phyloP scores from a whole-genome alignment of 2,113 vertebrate genomes.

The Dipodomys spectabilis region DNA sequence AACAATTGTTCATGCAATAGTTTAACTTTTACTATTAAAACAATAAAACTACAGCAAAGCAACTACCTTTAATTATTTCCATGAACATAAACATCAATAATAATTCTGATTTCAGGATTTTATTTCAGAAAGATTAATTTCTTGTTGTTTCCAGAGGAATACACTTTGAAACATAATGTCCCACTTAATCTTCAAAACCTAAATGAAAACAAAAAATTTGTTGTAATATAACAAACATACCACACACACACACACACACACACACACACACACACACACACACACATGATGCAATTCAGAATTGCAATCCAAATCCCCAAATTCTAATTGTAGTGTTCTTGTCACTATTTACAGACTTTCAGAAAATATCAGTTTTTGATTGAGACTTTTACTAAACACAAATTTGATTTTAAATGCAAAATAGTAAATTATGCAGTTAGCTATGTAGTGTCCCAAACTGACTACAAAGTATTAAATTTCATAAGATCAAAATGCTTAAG shows the following conservation, averaged over 20 bases:
- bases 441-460: background rate
- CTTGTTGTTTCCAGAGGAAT: background rate
- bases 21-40: background rate
- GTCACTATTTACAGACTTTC: background rate
- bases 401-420: too few species aligned
- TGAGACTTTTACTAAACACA: too few species aligned
- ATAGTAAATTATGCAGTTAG: background rate
- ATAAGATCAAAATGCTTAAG: background rate
- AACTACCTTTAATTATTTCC: background rate
- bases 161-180: background rate
- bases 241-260: too few species aligned
- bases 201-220: background rate
- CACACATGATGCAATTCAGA: too few species aligned
- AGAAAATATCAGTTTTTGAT: too few species aligned
- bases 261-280: too few species aligned
- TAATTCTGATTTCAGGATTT: background rate
- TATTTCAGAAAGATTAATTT: background rate
- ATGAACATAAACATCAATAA: constrained; percentile 7
- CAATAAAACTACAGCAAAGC: background rate
- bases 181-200: background rate
- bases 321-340: background rate
- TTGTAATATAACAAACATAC: background rate
- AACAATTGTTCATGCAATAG: background rate
- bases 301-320: background rate
- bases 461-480: background rate